Evolutionary conservation across 2,797 vertebrate genomes (phyloP).

Genomic region (Parauchenoglanis ngamensis): DNA sequence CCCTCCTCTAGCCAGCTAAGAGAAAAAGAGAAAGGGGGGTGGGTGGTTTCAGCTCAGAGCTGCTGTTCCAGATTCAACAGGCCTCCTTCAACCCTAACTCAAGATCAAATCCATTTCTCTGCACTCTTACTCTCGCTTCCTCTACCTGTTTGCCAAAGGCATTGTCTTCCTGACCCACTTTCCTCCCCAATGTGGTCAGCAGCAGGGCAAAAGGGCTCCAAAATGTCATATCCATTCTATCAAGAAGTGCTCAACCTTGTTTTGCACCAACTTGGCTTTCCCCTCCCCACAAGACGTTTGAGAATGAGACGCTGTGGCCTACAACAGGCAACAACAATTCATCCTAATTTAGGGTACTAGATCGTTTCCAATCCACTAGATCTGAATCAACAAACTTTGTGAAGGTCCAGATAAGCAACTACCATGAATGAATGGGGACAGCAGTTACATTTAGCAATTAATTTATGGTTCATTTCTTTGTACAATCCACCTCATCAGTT

Average conservation of each 20-base stretch:
- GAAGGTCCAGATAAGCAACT: neutral
- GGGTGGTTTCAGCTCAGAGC: conserved; percentile 38
- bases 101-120: conserved; percentile 30
- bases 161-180: conserved; percentile 40
- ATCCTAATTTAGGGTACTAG: neutral
- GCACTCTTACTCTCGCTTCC: neutral
- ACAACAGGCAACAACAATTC: conserved; percentile 15
- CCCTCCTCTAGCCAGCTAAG: conserved; percentile 42
- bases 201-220: conserved; percentile 32
- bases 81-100: conserved; percentile 26
- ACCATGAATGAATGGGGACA: neutral
- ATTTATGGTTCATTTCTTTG: neutral
- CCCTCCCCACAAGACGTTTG: neutral
- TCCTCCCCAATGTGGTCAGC: conserved; percentile 21
- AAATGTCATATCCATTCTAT: conserved; percentile 37
- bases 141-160: conserved; percentile 49
- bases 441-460: neutral
- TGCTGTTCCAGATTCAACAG: conserved; percentile 53
- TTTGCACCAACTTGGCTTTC: conserved; percentile 4
- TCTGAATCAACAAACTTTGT: neutral
- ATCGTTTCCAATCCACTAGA: neutral
- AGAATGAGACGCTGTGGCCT: neutral
- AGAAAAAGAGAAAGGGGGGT: conserved; percentile 10
- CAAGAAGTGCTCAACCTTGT: conserved; percentile 1
- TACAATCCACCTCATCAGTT: neutral